Evolutionary conservation across 2,888 invertebrate genomes (phyloP), one percentile per base, ranked within the genome.

Genomic region (Mamestra brassicae): DNA sequence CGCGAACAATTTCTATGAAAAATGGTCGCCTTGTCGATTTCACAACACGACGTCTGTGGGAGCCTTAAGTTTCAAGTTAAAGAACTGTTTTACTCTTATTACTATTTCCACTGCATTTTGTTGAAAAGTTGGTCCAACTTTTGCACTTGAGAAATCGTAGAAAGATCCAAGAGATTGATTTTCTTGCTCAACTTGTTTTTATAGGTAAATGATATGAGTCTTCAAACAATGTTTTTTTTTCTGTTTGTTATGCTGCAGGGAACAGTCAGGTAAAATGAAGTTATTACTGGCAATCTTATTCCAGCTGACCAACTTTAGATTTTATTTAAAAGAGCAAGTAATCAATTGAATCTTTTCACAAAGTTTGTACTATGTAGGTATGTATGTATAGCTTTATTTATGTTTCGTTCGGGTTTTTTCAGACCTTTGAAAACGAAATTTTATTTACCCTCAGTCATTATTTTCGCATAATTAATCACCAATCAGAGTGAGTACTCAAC

Each of bases 401-500:
- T 15, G 10, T 36, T 57, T 74, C 36, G 3, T 64, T 34, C 15
- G 5, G 7, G 0, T 36, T 38, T 17, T 36, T 45, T 26, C 2
- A 17, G 17, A 55, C 47, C 55, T 78, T 70, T 62, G 61, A 62
- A 69, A 70, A 42, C n/a, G 34, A 60, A 42, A 1, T 54, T 11
- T 64, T 54, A 36, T 57, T 76, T 63, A 54, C 63, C 17, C 63
- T 38, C 13, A 15, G 42, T 76, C 65, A 55, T 73, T 65, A 64
- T 45, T 54, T 55, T 61, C 38, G 38, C 38, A 8, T 42, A 42
- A 64, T 71, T 78, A 78, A 78, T 47, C 34, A 42, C 34, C 54
- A 79, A 73, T 77, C 42, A 45, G 7, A 36, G 26, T 47, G 64
- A 79, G 60, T 61, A 17, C 6, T 62, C 7, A 65, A 50, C 57